Evolutionary conservation across 2,113 vertebrate genomes (phyloP), one percentile per base, ranked within the genome.

Genomic region (Cinclus cinclus): DNA sequence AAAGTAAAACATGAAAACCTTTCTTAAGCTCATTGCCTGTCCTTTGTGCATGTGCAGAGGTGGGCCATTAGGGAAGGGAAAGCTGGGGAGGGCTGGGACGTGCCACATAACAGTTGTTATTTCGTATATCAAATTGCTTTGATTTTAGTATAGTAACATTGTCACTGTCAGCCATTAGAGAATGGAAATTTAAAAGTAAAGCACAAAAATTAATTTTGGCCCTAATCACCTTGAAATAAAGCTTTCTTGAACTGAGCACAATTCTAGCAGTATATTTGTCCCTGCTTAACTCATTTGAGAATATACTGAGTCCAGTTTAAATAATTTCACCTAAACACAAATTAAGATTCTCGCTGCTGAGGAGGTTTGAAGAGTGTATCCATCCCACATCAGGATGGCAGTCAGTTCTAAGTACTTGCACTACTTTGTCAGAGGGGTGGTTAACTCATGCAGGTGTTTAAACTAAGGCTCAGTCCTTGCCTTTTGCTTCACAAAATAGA

Each of bases 251-350:
- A 31, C 73, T 75, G 35, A 87, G 52, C 58, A 71, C 46, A 87
- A 49, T 24, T 92, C 22, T 28, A 49, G 7, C 16, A 50, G 11
- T 31, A 37, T 2, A 20, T 65, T 50, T 95, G 27, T 69, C 59
- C 46, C 80, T 81, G 76, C 47, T 71, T 90, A 91, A 78, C 28
- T 93, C 25, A 11, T 10, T 42, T 63, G 69, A 90, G 87, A 73
- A 91, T 19, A 39, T 21, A 91, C 58, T 94, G 63, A 95, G 41
- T 67, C 25, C 59, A 85, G 79, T 27, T 91, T 58, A 97, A 95
- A 84, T 90, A 68, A 12, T 79, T 82, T 70, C 80, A 84, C 55
- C 49, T 91, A 83, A 75, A 91, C 75, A 89, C 10, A 91, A 95
- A 91, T 82, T 47, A 80, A 79, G 41, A 70, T 47, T 41, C 67